These are phyloP conservation scores for Melanogrammus aeglefinus DNA, from an alignment of 2,797 vertebrate genomes.

Conservation along the genomic window DNA sequence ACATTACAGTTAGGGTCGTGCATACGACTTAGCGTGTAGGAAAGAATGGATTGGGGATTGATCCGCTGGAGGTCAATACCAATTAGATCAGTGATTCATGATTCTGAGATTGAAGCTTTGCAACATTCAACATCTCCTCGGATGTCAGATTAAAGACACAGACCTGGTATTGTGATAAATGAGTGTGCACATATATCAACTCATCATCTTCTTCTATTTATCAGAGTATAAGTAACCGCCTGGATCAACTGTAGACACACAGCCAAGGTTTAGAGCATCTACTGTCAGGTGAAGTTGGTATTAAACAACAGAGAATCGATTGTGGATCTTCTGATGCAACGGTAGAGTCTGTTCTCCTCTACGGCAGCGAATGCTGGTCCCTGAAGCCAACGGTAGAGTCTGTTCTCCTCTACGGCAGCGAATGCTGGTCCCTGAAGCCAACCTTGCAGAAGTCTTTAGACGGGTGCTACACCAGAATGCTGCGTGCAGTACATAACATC, in stretches of 20 bases:
- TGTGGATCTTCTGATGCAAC: too few relatives aligned
- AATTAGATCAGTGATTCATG: background rate
- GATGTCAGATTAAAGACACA: background rate
- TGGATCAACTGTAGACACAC: background rate
- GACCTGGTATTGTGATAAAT: background rate
- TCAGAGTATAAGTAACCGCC: background rate
- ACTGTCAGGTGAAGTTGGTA: background rate
- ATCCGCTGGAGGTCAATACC: background rate
- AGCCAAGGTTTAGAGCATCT: background rate
- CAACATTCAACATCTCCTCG: background rate
- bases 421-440: too few relatives aligned
- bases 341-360: too few relatives aligned
- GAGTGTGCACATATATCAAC: background rate
- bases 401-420: too few relatives aligned
- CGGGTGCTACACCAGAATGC: too few relatives aligned
- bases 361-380: too few relatives aligned
- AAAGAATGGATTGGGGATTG: background rate
- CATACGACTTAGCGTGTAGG: background rate
- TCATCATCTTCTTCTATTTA: background rate
- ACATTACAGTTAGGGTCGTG: too few relatives aligned
- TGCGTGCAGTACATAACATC: too few relatives aligned
- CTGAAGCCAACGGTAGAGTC: too few relatives aligned
- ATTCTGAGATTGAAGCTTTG: background rate
- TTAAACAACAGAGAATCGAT: background rate
- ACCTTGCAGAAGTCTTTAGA: too few relatives aligned